Evolutionary conservation across 2,113 vertebrate genomes (phyloP), one percentile per base, ranked within the genome.

Genomic region (Lasiurus borealis): DNA sequence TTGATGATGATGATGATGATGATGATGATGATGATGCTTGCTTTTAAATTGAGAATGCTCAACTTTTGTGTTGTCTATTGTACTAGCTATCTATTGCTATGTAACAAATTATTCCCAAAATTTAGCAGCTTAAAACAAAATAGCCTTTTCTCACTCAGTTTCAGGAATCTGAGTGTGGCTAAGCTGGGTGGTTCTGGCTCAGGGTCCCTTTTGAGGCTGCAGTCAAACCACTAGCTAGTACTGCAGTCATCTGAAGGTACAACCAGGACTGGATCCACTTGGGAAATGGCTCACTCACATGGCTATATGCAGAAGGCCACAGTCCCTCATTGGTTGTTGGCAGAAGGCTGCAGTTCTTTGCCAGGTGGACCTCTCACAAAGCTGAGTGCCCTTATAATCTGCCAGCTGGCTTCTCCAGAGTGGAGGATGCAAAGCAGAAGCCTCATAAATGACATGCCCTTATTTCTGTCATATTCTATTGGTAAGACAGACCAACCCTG

Each of bases 11-110:
- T 40, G 40, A 40, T 40, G 40, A 40, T 40, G 46, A 48, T 50
- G 48, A 50, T 50, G 48, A 50, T 50, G 59, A 62, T 31, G 76
- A 50, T 82, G 77, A 15, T 57, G 36, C 68, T 34, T 69, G 21
- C 5, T 82, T 94, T 86, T 83, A 72, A 87, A 62, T n/a, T 77
- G 48, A 92, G n/a, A 84, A 77, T 68, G 25, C 68, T 87, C 15
- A 90, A 73, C 19, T 84, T 93, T n/a, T 40, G 13, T 66, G n/a
- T 72, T 66, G 7, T 93, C 52, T 77, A 36, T 64, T 82, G 5
- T 52, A 68, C 75, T 87, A 87, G 71, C 29, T 93, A 95, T 18
- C 48, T 52, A 87, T 44, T 90, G 52, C 50, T 76, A 12, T 52
- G 8, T 76, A 89, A 89, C 59, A 77, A 86, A 90, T 36, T 27